phyloP scores from a whole-genome alignment of 2,888 invertebrate species.

The Eupelmus urozonus region DNA sequence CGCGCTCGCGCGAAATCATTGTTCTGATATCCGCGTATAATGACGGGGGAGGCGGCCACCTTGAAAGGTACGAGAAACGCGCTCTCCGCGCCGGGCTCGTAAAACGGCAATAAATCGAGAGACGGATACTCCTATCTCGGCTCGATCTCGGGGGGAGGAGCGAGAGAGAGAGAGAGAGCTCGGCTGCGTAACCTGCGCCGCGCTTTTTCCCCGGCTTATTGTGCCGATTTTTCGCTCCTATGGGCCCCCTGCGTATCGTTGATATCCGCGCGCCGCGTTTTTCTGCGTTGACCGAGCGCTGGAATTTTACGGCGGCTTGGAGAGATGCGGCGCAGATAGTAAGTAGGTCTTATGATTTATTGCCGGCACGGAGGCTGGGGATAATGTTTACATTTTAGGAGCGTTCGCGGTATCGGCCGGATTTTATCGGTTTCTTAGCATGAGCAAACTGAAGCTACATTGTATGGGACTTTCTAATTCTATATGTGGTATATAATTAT shows the following conservation, averaged over 20 bases:
- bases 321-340: no score
- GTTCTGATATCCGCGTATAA: conserved; percentile 39
- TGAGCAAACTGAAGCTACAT: no score
- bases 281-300: background rate
- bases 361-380: no score
- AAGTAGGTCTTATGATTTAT: no score
- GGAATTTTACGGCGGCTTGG: no score
- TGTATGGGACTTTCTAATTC: no score
- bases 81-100: conserved; percentile 32
- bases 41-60: conserved; percentile 47
- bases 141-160: background rate
- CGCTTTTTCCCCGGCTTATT: background rate
- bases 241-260: background rate
- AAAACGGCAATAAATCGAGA: conserved; percentile 55
- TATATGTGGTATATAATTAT: no score
- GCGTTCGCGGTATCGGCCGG: no score
- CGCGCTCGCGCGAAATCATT: conserved; percentile 47
- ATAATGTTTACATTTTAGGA: no score
- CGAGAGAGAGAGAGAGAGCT: background rate
- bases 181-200: background rate
- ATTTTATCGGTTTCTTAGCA: no score
- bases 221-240: background rate
- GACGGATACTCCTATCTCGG: conserved; percentile 45
- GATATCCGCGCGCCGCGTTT: background rate
- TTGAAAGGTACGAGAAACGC: conserved; percentile 34